Base-by-base conservation (phyloP, 2,888 invertebrate genomes). In the Macrostomum cliftonense region DNA sequence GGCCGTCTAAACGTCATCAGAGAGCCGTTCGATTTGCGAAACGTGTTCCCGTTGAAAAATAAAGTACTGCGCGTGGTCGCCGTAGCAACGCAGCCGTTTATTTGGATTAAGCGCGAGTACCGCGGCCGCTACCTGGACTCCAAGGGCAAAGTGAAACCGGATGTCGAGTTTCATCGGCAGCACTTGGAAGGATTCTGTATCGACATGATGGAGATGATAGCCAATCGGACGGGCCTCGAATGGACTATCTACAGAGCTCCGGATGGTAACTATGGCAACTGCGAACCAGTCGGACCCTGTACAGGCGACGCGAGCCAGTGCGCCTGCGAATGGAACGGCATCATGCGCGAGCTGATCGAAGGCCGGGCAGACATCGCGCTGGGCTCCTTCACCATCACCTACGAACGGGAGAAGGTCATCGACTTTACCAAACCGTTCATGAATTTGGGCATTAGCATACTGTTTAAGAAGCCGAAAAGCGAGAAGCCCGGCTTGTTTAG, bases 371-470 rank as follows among this genome's bases (percentile, higher is more conserved):
- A 89, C 63, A 75, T 91, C 54, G 88, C 88, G 0, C 84, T 89
- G 0, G 88, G 86, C 0, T 87, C 89, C 0, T 85, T 91, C 81
- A 91, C 89, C 2, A 91, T 89, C 59, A 89, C 85, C 71, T 89
- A 86, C 68, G 87, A 87, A 0, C 73, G 89, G 13, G 87, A 88
- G 66, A 81, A 81, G 43, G 80, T 89, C 1, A 86, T 91, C 52
- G 88, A 88, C 68, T 89, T 91, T 69, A 88, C 88, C 0, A 87
- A 88, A 62, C 89, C 89, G 0, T 89, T 88, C 71, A 87, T 89
- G 86, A 88, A 88, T 67, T 76, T 89, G 13, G 89, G 88, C 36
- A 88, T 87, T 51, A 83, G 86, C 14, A 91, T 91, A 63, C 72
- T 88, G 21, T 91, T 88, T 72, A 88, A 88, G 79, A 54, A 86